phyloP scores from a whole-genome alignment of 1,140 invertebrate genomes.

The Drosophila sechellia region DNA sequence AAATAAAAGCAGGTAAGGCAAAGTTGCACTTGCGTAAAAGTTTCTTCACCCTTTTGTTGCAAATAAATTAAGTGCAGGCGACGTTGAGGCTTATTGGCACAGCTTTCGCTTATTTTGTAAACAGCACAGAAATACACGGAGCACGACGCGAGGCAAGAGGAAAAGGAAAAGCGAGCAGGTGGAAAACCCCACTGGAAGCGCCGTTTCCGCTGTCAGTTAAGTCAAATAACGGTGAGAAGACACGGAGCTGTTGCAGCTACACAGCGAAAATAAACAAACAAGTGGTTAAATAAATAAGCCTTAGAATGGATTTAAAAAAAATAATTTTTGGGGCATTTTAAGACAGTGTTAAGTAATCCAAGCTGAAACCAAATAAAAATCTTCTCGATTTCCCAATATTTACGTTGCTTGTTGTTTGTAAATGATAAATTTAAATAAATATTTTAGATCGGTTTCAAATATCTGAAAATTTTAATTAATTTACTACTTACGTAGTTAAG shows the following conservation, averaged over 20 bases:
- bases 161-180: neutral
- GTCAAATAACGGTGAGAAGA: slow-evolving; percentile 62
- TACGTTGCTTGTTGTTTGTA: too few relatives aligned
- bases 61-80: slow-evolving; percentile 81
- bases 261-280: slow-evolving; percentile 1
- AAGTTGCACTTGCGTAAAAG: slow-evolving; percentile 77
- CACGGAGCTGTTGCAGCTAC: slow-evolving; percentile 49
- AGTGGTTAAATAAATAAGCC: neutral
- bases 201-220: slow-evolving; percentile 67
- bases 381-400: too few relatives aligned
- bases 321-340: too few relatives aligned
- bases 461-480: too few relatives aligned
- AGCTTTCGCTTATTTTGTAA: slow-evolving; percentile 78
- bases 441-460: too few relatives aligned
- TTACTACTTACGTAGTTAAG: too few relatives aligned
- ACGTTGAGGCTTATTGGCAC: slow-evolving; percentile 77
- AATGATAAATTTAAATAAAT: too few relatives aligned
- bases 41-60: slow-evolving; percentile 71
- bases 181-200: slow-evolving; percentile 13
- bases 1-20: slow-evolving; percentile 61
- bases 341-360: too few relatives aligned
- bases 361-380: too few relatives aligned
- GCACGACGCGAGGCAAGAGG: neutral
- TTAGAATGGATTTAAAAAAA: too few relatives aligned
- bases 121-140: slow-evolving; percentile 44